Base-by-base conservation (phyloP, 2,888 invertebrate species). In the Linyphia triangularis region DNA sequence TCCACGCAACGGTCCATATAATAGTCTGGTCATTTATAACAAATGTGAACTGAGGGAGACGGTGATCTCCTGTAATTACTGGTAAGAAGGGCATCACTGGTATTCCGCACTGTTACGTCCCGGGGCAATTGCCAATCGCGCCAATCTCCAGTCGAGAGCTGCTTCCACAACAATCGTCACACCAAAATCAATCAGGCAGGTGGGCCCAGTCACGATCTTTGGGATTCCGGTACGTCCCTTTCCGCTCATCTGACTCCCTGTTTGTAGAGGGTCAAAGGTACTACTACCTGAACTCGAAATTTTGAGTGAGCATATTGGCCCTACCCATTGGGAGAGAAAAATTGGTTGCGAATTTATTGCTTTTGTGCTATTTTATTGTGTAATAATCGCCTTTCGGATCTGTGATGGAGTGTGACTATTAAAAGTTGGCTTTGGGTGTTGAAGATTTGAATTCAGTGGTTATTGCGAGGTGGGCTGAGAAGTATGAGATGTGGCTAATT, bases 171-270 rank as follows among this genome's bases (percentile, higher is more conserved):
- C 83, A 73, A 30, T 83, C 65, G 65, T 51, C 30, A 26, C 51
- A 51, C 30, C 7, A 40, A 61, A 83, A 83, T 83, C 83, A 73
- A 83, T 83, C 73, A 83, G 83, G 43, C 73, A 30, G 83, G 83
- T 43, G 72, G 83, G 26, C 30, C 43, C 30, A 83, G 83, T 83
- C 83, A 83, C 83, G 83, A 83, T 33, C 22, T 24, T 10, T 10
- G 30, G 59, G 73, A 75, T 59, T 33, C 24, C 30, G 24, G 26
- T 22, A 26, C 63, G 37, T n/a, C 59, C 22, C 24, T 33, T 22
- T 7, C 28, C 10, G 9, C 16, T 24, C 57, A 3, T 22, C 28
- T 19, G 10, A 28, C 33, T 30, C 51, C 57, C 67, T 10, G 79
- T 67, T 81, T 57, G 51, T 10, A n/a, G 57, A 30, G 33, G 24